phyloP scores from a whole-genome alignment of 2,113 vertebrate species.

The Oenanthe melanoleuca region DNA sequence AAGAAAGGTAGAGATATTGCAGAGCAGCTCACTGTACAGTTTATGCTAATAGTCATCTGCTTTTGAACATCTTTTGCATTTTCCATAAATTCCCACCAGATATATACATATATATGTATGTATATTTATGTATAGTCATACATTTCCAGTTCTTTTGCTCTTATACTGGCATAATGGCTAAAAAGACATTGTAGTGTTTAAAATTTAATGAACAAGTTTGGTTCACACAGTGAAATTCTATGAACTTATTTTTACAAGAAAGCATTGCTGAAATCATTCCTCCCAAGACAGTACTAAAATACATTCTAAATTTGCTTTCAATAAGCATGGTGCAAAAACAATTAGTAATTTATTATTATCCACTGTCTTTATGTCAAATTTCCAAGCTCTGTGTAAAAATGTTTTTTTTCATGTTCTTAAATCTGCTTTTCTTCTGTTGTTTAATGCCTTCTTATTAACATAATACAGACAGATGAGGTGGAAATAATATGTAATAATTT shows the following conservation, averaged over 20 bases:
- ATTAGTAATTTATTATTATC: slow-evolving; percentile 43
- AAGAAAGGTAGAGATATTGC: not conserved
- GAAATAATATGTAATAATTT: not conserved
- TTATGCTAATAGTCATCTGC: not conserved
- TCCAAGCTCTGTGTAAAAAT: not conserved
- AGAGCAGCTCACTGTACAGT: not conserved
- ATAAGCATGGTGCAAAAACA: not conserved
- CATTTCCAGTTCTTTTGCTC: not conserved
- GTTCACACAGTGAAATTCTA: not conserved
- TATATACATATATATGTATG: not conserved
- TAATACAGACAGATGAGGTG: fast-evolving
- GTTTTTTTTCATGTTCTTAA: not conserved
- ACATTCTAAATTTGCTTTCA: slow-evolving; percentile 49
- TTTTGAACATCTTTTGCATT: slow-evolving; percentile 20
- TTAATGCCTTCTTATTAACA: not conserved
- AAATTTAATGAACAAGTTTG: slow-evolving; percentile 40
- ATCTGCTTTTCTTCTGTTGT: not conserved
- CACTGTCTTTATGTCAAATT: not conserved
- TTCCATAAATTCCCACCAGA: not conserved
- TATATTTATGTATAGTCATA: not conserved
- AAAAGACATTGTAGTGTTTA: slow-evolving; percentile 8
- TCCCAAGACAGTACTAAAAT: slow-evolving; percentile 42
- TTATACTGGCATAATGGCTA: not conserved
- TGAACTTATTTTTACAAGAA: slow-evolving; percentile 50
- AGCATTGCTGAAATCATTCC: slow-evolving; percentile 35